phyloP scores from a whole-genome alignment of 2,888 invertebrate species.

The Eupithecia subfuscata region DNA sequence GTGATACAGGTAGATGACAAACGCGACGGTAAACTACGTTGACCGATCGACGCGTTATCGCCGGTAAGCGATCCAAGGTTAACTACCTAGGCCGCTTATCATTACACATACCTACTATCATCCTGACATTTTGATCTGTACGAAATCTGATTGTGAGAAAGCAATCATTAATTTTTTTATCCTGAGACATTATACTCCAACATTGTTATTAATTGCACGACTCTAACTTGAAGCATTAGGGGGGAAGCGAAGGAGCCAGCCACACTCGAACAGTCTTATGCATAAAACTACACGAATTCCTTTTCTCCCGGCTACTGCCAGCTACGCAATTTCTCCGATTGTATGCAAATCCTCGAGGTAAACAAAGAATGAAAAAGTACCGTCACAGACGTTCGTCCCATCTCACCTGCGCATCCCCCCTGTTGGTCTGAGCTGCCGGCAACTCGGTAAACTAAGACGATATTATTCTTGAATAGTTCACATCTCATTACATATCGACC shows the following conservation, averaged over 20 bases:
- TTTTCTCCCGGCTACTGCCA: constrained; percentile 68
- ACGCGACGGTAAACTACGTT: constrained; percentile 67
- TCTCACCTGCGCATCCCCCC: constrained; percentile 69
- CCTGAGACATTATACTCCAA: not conserved
- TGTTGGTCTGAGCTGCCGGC: constrained; percentile 64
- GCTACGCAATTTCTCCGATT: constrained; percentile 80
- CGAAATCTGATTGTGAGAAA: constrained; percentile 12
- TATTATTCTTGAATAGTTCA: constrained; percentile 76
- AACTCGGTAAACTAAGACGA: constrained; percentile 67
- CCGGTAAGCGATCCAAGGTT: constrained; percentile 58
- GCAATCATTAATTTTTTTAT: not conserved
- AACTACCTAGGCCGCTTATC: constrained; percentile 44
- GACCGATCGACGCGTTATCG: constrained; percentile 64
- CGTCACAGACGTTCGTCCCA: constrained; percentile 70
- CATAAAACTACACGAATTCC: constrained; percentile 71
- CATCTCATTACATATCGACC: constrained; percentile 76
- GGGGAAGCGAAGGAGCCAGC: constrained; percentile 51
- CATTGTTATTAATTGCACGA: constrained; percentile 18
- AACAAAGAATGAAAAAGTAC: constrained; percentile 81
- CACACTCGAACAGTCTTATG: constrained; percentile 62
- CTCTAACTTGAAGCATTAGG: constrained; percentile 41
- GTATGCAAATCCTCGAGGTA: constrained; percentile 80
- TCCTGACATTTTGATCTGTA: constrained; percentile 28
- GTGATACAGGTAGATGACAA: constrained; percentile 80
- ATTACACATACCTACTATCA: constrained; percentile 23